A percentile compares a stretch with the other conserved stretches of the same genome.
Evolutionary conservation across 2,113 vertebrate genomes (phyloP).

Genomic region (Ursus arctos): DNA sequence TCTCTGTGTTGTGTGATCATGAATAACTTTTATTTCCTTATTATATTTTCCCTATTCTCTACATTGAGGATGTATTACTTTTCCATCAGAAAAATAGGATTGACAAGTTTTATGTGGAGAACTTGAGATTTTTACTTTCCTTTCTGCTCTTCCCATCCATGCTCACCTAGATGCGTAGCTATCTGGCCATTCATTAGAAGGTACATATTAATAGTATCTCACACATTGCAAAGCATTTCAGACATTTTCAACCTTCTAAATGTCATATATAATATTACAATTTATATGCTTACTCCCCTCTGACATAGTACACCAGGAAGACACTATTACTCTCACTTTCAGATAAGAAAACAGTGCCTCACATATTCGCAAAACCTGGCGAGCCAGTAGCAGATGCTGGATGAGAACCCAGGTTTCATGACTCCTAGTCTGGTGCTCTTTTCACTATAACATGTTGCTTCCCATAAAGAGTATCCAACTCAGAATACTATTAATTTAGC

Average conservation of each 20-base stretch:
- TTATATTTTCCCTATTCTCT: not conserved
- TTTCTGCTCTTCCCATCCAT: not conserved
- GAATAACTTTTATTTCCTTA: conserved; percentile 39
- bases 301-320: not conserved
- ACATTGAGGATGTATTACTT: not conserved
- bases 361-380: conserved; percentile 49
- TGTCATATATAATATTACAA: not conserved
- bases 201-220: not conserved
- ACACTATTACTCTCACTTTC: conserved; percentile 38
- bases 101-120: not conserved
- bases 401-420: conserved; percentile 15
- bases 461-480: conserved; percentile 45
- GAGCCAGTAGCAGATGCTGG: not conserved
- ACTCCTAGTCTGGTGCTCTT: not conserved
- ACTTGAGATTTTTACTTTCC: conserved; percentile 44
- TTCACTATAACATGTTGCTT: not conserved
- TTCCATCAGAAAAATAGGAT: conserved; percentile 6
- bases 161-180: not conserved
- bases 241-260: conserved; percentile 32
- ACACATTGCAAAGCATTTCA: not conserved
- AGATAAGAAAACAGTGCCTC: conserved; percentile 45
- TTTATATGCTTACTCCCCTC: not conserved
- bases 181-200: not conserved
- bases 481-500: conserved; percentile 50
- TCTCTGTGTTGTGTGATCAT: conserved; percentile 10